A percentile compares a stretch with the other conserved stretches of the same genome.
phyloP scores from a whole-genome alignment of 1,140 invertebrate species.

The Periplaneta americana region DNA sequence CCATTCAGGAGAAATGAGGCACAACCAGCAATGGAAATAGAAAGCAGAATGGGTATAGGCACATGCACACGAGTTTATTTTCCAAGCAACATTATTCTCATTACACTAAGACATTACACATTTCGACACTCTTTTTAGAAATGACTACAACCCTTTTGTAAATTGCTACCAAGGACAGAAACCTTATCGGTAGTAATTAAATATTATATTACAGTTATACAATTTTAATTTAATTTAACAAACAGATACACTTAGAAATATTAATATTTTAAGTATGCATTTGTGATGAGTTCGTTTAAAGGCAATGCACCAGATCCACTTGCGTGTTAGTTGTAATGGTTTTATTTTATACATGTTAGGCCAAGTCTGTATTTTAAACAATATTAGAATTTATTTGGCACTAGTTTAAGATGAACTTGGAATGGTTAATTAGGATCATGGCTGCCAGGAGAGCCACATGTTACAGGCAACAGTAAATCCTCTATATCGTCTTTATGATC shows the following conservation, averaged over 20 bases:
- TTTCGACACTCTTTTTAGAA: slow-evolving; percentile 3
- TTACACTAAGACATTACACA: slow-evolving; percentile 20
- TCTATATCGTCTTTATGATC: background rate
- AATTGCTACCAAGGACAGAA: background rate
- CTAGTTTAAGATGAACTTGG: background rate
- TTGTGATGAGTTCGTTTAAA: background rate
- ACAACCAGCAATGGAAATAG: slow-evolving; percentile 1
- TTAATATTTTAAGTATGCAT: slow-evolving; percentile 7
- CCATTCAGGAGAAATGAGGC: background rate
- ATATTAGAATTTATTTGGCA: background rate
- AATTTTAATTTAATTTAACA: slow-evolving; percentile 13
- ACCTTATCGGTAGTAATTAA: background rate
- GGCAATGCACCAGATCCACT: background rate
- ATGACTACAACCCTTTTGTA: background rate
- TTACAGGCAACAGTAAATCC: background rate
- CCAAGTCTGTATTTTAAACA: slow-evolving; percentile 3
- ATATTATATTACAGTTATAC: slow-evolving; percentile 15
- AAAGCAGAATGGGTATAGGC: slow-evolving; percentile 11
- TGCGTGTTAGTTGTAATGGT: background rate
- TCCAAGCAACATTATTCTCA: slow-evolving; percentile 15
- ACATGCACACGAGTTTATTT: slow-evolving; percentile 20
- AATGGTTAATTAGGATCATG: background rate
- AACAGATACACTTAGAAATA: slow-evolving; percentile 8
- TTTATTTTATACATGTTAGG: slow-evolving; percentile 2
- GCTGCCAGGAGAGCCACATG: background rate